A percentile compares a stretch with the other conserved stretches of the same genome.
These are phyloP conservation scores for Melipona quadrifasciata DNA, from an alignment of 1,140 invertebrate genomes.

Conservation along the genomic window DNA sequence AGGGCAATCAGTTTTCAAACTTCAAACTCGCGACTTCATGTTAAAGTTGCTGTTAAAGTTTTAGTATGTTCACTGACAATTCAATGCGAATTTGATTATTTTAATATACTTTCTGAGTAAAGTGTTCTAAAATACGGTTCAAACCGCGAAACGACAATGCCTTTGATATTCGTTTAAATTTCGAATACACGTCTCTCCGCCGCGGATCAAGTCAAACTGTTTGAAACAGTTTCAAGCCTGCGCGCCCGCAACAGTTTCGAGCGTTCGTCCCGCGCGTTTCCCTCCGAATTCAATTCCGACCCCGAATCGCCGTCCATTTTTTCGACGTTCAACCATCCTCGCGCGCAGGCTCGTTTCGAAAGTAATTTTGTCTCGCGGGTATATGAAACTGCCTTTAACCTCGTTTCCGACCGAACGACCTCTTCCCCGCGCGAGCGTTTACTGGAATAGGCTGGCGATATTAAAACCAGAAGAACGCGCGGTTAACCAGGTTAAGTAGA, in stretches of 20 bases:
- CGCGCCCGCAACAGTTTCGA: background rate
- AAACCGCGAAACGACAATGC: background rate
- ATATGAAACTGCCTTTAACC: constrained; percentile 29
- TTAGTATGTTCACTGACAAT: no score
- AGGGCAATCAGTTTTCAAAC: no score
- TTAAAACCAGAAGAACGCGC: background rate
- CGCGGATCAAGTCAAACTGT: background rate
- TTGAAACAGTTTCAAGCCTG: background rate
- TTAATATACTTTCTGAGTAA: no score
- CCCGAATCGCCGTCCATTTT: background rate
- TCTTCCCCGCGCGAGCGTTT: constrained; percentile 6
- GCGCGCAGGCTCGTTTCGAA: constrained; percentile 3
- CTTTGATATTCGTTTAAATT: background rate
- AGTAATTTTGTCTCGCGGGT: constrained; percentile 32
- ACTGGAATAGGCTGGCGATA: constrained; percentile 8
- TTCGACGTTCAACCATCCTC: background rate
- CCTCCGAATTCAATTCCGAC: background rate
- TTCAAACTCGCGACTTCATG: no score
- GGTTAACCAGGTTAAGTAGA: constrained; percentile 2
- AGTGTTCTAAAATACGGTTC: no score
- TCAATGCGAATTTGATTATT: no score
- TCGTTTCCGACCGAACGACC: constrained; percentile 31
- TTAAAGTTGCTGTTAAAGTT: no score
- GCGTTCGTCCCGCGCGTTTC: background rate
- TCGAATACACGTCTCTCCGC: background rate